Conservation (phyloP, 1,140 invertebrate genomes). For the Aphaenogaster ashmeadi region DNA sequence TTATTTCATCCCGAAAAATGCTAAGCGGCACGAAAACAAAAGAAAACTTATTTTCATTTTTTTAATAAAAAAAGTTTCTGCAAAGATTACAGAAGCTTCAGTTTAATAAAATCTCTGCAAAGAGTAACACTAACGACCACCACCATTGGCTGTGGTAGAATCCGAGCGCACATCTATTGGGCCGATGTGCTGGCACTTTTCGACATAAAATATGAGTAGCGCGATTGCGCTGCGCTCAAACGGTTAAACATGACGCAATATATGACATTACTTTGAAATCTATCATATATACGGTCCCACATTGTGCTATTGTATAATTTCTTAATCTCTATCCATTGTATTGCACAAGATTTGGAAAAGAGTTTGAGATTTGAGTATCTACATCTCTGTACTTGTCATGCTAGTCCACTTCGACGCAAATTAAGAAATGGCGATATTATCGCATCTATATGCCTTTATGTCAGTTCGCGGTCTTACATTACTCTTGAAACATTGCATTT, state of each 20-base stretch:
- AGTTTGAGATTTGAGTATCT: slow-evolving; percentile 30
- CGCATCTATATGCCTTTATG: not conserved
- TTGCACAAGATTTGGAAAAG: not conserved
- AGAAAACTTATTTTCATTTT: too few species aligned
- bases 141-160: too few species aligned
- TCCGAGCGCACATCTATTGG: too few species aligned
- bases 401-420: not conserved
- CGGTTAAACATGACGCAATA: not conserved
- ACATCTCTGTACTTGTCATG: not conserved
- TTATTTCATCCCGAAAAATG: too few species aligned
- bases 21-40: too few species aligned
- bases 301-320: slow-evolving; percentile 64
- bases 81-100: too few species aligned
- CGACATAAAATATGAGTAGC: too few species aligned
- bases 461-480: not conserved
- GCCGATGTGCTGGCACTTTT: too few species aligned
- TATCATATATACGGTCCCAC: slow-evolving; percentile 32
- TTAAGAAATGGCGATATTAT: slow-evolving; percentile 32
- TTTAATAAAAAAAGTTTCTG: too few species aligned
- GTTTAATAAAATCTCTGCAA: too few species aligned
- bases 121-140: too few species aligned
- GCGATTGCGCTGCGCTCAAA: too few species aligned
- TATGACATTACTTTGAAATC: slow-evolving; percentile 66
- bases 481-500: slow-evolving; percentile 30
- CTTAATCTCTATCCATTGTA: slow-evolving; percentile 32